Evolutionary conservation across 2,888 invertebrate species (phyloP).

Genomic region (Heliconius ismenius): DNA sequence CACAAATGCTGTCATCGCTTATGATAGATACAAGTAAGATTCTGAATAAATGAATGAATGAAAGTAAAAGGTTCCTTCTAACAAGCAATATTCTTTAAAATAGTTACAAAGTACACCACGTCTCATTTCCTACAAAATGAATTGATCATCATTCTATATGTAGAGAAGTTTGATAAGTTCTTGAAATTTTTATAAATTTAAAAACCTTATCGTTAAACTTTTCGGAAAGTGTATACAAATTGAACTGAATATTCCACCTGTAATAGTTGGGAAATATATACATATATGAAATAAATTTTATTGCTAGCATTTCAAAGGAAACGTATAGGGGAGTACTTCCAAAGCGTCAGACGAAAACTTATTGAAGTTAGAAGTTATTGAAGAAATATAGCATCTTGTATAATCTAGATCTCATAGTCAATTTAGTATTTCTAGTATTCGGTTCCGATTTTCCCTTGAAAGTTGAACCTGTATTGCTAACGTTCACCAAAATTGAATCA

Average conservation of each 20-base stretch:
- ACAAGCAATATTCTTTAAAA: not conserved
- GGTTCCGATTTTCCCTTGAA: not conserved
- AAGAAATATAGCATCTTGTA: slow-evolving; percentile 3
- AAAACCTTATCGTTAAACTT: not conserved
- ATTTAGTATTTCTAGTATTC: slow-evolving; percentile 1
- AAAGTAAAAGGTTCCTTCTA: not conserved
- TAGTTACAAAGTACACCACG: not conserved
- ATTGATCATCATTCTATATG: not conserved
- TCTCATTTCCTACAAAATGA: not conserved
- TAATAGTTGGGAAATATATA: slow-evolving; percentile 8
- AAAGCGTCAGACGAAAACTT: slow-evolving; percentile 24
- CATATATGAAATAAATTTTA: slow-evolving; percentile 16
- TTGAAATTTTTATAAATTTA: not conserved
- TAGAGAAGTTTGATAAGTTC: not conserved
- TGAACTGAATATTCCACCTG: slow-evolving; percentile 9
- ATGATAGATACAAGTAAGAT: slow-evolving; percentile 84
- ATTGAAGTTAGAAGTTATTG: slow-evolving; percentile 23
- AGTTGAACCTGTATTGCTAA: not conserved
- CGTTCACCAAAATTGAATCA: slow-evolving; percentile 3
- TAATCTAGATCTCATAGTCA: slow-evolving; percentile 11
- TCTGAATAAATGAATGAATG: not conserved
- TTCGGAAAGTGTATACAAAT: not conserved
- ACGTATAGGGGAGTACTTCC: slow-evolving; percentile 15
- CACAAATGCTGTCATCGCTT: slow-evolving; percentile 87
- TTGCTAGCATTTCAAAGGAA: slow-evolving; percentile 20